Conservation (phyloP, 2,888 invertebrate species). For the Drosophila mayaguana region DNA sequence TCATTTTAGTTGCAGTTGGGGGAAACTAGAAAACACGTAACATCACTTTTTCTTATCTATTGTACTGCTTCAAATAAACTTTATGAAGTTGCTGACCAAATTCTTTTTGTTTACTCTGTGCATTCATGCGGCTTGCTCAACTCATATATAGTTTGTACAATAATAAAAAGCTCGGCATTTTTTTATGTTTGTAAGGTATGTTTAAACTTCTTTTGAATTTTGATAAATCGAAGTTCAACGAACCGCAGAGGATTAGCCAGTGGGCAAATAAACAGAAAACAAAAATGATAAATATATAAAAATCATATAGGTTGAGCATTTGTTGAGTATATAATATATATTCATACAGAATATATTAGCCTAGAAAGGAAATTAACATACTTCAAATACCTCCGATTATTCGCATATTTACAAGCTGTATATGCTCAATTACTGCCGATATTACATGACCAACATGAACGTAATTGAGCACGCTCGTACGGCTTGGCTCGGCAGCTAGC, state of each 20-base stretch:
- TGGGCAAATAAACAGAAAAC: background rate
- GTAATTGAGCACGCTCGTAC: constrained; percentile 56
- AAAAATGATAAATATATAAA: background rate
- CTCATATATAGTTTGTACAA: background rate
- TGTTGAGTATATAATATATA: background rate
- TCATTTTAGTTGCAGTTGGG: constrained; percentile 18
- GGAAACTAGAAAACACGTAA: constrained; percentile 67
- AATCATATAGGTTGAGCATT: no score
- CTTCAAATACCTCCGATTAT: background rate
- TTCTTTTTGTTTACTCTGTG: constrained; percentile 35
- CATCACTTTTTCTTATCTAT: constrained; percentile 40
- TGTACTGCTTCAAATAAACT: constrained; percentile 16
- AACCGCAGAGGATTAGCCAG: constrained; percentile 2
- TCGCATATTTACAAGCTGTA: background rate
- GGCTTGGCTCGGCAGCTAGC: constrained; percentile 36
- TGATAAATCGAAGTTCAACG: constrained; percentile 36
- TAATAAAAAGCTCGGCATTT: background rate
- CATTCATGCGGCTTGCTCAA: background rate
- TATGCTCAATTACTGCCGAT: constrained; percentile 35
- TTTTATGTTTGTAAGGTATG: constrained; percentile 17
- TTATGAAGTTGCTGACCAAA: constrained; percentile 10
- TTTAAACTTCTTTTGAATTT: constrained; percentile 19
- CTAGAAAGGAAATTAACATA: background rate
- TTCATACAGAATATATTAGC: background rate
- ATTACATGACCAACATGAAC: constrained; percentile 59